A percentile compares a stretch with the other conserved stretches of the same genome.
phyloP scores from a whole-genome alignment of 1,140 invertebrate species.

The Eupeodes corollae region DNA sequence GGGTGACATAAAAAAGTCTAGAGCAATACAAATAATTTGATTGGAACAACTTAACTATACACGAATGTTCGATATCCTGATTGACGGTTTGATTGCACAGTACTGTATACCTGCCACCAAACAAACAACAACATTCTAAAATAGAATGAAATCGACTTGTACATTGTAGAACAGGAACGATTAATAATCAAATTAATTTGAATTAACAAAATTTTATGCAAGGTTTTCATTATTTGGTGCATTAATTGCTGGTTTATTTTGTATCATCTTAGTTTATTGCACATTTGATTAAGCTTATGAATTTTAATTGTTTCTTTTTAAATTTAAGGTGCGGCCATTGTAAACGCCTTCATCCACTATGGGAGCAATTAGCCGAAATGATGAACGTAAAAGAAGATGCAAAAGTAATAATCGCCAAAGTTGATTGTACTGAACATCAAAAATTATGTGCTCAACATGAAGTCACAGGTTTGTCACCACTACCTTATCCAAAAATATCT shows the following conservation, averaged over 20 bases:
- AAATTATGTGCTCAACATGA: constrained; percentile 58
- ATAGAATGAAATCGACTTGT: too few relatives aligned
- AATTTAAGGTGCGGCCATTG: constrained; percentile 58
- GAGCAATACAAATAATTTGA: too few relatives aligned
- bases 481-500: not conserved
- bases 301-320: constrained; percentile 1
- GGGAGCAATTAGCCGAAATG: constrained; percentile 60
- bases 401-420: constrained; percentile 55
- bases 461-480: constrained; percentile 48
- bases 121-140: too few relatives aligned
- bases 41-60: too few relatives aligned
- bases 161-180: too few relatives aligned
- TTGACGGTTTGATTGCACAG: too few relatives aligned
- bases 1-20: too few relatives aligned
- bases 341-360: constrained; percentile 53
- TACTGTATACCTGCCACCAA: too few relatives aligned
- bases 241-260: not conserved
- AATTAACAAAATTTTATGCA: not conserved
- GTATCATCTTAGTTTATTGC: not conserved
- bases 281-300: not conserved
- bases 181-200: too few relatives aligned
- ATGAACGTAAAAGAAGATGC: constrained; percentile 49
- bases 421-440: constrained; percentile 65
- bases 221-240: not conserved
- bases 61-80: too few relatives aligned